These are phyloP conservation scores for Aphaenogaster floridana DNA, from an alignment of 1,140 invertebrate genomes.

Conservation along the genomic window DNA sequence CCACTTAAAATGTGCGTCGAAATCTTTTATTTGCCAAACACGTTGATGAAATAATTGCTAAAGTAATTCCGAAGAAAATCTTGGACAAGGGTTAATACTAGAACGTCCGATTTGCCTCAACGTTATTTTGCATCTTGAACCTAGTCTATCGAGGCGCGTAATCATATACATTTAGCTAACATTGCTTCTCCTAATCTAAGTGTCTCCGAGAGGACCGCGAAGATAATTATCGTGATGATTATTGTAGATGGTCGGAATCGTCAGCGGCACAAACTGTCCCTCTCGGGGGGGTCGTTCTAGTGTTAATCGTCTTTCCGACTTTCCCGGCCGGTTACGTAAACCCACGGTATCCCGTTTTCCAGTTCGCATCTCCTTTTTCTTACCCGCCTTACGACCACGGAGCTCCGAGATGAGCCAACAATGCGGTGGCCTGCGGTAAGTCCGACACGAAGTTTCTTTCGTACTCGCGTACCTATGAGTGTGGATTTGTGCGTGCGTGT, in stretches of 20 bases:
- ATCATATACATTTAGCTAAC: neutral
- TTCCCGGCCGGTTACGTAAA: neutral
- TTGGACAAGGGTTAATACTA: constrained; percentile 11
- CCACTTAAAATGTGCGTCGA: neutral
- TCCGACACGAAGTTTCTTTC: constrained; percentile 57
- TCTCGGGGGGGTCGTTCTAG: neutral
- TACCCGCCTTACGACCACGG: constrained; percentile 1
- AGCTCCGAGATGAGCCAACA: constrained; percentile 67
- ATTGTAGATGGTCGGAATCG: neutral
- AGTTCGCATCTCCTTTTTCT: neutral
- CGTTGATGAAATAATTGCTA: neutral
- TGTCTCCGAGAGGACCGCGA: neutral
- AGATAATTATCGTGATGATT: constrained; percentile 34
- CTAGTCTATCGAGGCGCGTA: neutral
- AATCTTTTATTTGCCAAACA: neutral
- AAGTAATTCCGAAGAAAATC: neutral
- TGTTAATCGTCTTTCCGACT: constrained; percentile 35
- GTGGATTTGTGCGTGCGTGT: too few species aligned
- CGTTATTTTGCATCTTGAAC: constrained; percentile 6
- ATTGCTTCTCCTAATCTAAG: constrained; percentile 8
- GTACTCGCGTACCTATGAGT: constrained; percentile 30
- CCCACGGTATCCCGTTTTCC: neutral
- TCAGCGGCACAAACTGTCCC: neutral
- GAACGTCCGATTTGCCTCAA: neutral
- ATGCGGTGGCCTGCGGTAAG: constrained; percentile 52